Percentiles rank a stretch among this genome's conserved stretches.
phyloP scores from a whole-genome alignment of 2,888 invertebrate genomes.

The Agriopis leucophaearia region DNA sequence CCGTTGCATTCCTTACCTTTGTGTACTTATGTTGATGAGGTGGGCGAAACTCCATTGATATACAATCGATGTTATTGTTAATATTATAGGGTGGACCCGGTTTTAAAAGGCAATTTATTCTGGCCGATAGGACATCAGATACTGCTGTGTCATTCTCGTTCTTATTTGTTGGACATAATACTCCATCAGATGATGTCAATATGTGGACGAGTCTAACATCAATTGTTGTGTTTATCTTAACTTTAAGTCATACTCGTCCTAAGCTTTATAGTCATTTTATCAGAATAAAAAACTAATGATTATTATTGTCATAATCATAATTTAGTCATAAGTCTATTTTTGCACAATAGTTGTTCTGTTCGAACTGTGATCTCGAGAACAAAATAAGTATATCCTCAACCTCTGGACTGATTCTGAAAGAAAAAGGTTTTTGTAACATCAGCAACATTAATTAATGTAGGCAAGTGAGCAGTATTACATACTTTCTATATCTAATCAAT shows the following conservation, averaged over 20 bases:
- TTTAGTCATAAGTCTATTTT: not conserved
- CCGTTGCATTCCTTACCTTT: conserved; percentile 75
- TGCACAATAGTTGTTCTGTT: not conserved
- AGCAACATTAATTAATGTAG: too few relatives aligned
- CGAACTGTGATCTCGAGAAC: too few relatives aligned
- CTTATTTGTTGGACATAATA: conserved; percentile 42
- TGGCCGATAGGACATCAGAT: conserved; percentile 73
- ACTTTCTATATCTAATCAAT: too few relatives aligned
- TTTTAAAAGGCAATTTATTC: conserved; percentile 82
- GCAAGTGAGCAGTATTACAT: too few relatives aligned
- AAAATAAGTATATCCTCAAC: too few relatives aligned
- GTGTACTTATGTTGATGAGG: conserved; percentile 84
- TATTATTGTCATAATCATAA: not conserved
- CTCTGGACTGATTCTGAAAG: too few relatives aligned
- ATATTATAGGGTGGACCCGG: conserved; percentile 75
- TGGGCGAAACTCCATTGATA: conserved; percentile 84
- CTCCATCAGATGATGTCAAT: conserved; percentile 27
- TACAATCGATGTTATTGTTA: conserved; percentile 80
- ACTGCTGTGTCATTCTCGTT: conserved; percentile 69
- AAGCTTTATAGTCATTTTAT: not conserved
- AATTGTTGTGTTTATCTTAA: conserved; percentile 6
- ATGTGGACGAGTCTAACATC: conserved; percentile 2
- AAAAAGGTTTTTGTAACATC: too few relatives aligned
- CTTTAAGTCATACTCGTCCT: conserved; percentile 3
- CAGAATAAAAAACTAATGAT: not conserved